A percentile compares a stretch with the other conserved stretches of the same genome.
phyloP scores from a whole-genome alignment of 2,888 invertebrate genomes.

The Melinaea menophilus region DNA sequence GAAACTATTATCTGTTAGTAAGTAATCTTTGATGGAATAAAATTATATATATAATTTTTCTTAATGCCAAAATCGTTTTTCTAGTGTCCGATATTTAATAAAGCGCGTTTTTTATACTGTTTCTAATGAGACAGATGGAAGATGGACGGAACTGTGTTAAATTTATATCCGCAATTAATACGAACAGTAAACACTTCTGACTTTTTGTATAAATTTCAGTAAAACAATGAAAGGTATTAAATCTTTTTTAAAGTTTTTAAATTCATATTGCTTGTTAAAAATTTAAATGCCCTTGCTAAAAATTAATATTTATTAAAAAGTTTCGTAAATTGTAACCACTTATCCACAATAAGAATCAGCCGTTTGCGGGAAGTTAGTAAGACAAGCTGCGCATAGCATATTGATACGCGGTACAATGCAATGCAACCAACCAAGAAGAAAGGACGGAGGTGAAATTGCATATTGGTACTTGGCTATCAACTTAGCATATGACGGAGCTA shows the following conservation, averaged over 20 bases:
- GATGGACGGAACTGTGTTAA: constrained; percentile 16
- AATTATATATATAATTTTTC: background rate
- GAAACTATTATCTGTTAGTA: background rate
- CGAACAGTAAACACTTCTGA: background rate
- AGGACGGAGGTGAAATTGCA: constrained; percentile 72
- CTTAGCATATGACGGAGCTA: constrained; percentile 31
- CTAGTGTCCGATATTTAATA: no score
- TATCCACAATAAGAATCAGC: constrained; percentile 80
- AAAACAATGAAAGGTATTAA: background rate
- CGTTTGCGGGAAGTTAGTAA: constrained; percentile 86
- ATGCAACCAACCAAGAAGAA: constrained; percentile 42
- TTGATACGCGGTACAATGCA: constrained; percentile 76
- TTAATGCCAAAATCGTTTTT: background rate
- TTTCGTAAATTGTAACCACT: no score
- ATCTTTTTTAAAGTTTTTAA: background rate
- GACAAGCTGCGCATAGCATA: constrained; percentile 91
- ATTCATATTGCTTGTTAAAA: background rate
- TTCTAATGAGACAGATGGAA: constrained; percentile 46
- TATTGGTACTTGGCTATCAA: constrained; percentile 69
- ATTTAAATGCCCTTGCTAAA: background rate
- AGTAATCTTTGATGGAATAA: background rate
- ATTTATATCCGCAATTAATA: background rate
- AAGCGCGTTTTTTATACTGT: constrained; percentile 5
- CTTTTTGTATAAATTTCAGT: background rate
- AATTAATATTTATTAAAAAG: background rate